phyloP scores from a whole-genome alignment of 35 echinoderm and acorn worm genomes.

The Lytechinus variegatus region DNA sequence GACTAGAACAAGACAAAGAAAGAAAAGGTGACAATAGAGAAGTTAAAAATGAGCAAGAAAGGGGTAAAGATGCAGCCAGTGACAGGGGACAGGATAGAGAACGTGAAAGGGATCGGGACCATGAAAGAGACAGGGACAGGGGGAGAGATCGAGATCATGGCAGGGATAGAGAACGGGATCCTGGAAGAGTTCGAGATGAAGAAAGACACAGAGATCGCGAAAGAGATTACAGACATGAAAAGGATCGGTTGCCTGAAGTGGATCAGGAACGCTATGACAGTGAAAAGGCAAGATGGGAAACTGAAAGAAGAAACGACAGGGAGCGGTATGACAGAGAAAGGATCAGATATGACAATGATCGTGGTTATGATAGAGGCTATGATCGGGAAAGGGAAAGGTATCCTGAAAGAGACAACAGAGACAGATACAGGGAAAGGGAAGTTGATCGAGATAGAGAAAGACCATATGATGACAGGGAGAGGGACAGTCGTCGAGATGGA shows the following conservation, averaged over 20 bases:
- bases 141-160: slow-evolving; percentile 41
- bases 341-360: not conserved
- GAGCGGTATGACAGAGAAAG: slow-evolving; percentile 34
- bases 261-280: slow-evolving; percentile 2
- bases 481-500: slow-evolving; percentile 41
- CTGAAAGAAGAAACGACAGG: slow-evolving; percentile 40
- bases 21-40: not conserved
- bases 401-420: slow-evolving; percentile 34
- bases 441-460: slow-evolving; percentile 6
- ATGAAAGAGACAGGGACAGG: slow-evolving; percentile 27
- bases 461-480: slow-evolving; percentile 24
- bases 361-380: slow-evolving; percentile 26
- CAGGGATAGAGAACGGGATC: slow-evolving; percentile 15
- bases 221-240: not conserved
- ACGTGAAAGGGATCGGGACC: not conserved
- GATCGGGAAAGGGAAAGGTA: slow-evolving; percentile 16
- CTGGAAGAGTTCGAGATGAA: not conserved
- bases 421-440: not conserved
- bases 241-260: not conserved
- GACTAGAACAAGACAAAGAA: not conserved
- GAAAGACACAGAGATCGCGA: slow-evolving; percentile 23
- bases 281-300: not conserved
- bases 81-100: slow-evolving; percentile 39
- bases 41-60: not conserved
- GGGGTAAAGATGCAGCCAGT: slow-evolving; percentile 4